Evolutionary conservation across 2,113 vertebrate genomes (phyloP).

Genomic region (Girardinichthys multiradiatus): DNA sequence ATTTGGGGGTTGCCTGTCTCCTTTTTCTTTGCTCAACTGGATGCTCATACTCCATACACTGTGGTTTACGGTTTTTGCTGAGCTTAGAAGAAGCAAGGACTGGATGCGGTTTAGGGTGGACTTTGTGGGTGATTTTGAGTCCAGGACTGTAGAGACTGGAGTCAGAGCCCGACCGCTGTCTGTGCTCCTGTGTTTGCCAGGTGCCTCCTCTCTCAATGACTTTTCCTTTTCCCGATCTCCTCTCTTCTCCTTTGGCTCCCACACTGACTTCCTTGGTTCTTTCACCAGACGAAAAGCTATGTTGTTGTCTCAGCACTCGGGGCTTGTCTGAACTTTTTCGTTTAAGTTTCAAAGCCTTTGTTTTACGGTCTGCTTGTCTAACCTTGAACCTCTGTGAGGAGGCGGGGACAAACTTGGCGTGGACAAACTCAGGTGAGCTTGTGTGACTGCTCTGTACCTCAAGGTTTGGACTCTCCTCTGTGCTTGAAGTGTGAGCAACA

Average conservation of each 20-base stretch:
- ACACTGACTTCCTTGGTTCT: slow-evolving; percentile 55
- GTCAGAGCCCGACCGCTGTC: slow-evolving; percentile 83
- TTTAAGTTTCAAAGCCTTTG: slow-evolving; percentile 82
- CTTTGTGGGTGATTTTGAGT: slow-evolving; percentile 47
- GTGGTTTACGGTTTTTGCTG: slow-evolving; percentile 60
- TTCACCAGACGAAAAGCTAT: slow-evolving; percentile 65
- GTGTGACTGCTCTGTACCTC: slow-evolving; percentile 41
- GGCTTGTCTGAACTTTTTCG: slow-evolving; percentile 79
- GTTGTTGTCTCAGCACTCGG: slow-evolving; percentile 65
- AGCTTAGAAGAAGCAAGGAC: slow-evolving; percentile 41
- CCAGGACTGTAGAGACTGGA: slow-evolving; percentile 80
- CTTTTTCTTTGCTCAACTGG: slow-evolving; percentile 63
- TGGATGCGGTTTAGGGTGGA: slow-evolving; percentile 69
- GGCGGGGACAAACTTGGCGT: slow-evolving; percentile 80
- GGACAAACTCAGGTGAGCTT: slow-evolving; percentile 77
- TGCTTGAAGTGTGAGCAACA: slow-evolving; percentile 42
- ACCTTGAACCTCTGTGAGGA: slow-evolving; percentile 81
- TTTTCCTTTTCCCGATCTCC: slow-evolving; percentile 48
- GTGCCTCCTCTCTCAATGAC: slow-evolving; percentile 41
- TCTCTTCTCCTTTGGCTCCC: slow-evolving; percentile 56
- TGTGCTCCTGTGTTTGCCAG: slow-evolving; percentile 64
- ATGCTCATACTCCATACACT: slow-evolving; percentile 50
- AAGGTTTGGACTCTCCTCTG: slow-evolving; percentile 55
- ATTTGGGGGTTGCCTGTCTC: slow-evolving; percentile 79
- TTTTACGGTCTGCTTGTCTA: slow-evolving; percentile 80